Evolutionary conservation across 2,797 vertebrate genomes (phyloP), one percentile per base, ranked within the genome.

Genomic region (Crax fasciolata): DNA sequence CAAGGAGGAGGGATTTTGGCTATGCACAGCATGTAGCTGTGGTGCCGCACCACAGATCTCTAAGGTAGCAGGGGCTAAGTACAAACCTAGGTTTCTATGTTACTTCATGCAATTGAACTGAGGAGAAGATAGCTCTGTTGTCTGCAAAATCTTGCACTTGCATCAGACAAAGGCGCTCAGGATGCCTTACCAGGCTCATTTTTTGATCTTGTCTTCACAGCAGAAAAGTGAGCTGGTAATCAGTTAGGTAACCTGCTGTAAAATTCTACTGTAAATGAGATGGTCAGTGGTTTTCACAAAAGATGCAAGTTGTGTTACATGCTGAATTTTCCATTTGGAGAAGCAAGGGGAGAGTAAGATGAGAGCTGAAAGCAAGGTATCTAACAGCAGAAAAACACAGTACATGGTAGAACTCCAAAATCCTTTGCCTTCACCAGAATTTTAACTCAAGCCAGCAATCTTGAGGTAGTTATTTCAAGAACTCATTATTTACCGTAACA

Each of bases 61-160:
- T 35, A 55, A 23, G 39, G 17, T 5, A 1, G 0, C 30, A 38
- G 27, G 27, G 20, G 28, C 35, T 9, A 41, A 17, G 46, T 51
- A 65, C 7, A 51, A 81, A 72, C 18, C 20, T 8, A 35, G 16
- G 38, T 9, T 21, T 63, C 3, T 49, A 28, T 19, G 11, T 32
- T 39, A 18, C 10, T 71, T 43, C 20, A 0, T 16, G 5, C 58
- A 80, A 59, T 11, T 24, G 35, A 79, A n/a, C 0, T 10, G 59
- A 75, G 32, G 18, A 89, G 25, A 79, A 35, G 0, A 1, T 0
- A 13, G 41, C 63, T 67, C 55, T 20, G 16, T 27, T 71, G 20
- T 20, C 44, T 51, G 39, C 39, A 77, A 65, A 66, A 48, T 38
- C 71, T 74, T 66, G 49, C 63, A 57, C 71, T 74, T 66, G 49